phyloP scores from a whole-genome alignment of 2,113 vertebrate species.

The Corapipo altera region DNA sequence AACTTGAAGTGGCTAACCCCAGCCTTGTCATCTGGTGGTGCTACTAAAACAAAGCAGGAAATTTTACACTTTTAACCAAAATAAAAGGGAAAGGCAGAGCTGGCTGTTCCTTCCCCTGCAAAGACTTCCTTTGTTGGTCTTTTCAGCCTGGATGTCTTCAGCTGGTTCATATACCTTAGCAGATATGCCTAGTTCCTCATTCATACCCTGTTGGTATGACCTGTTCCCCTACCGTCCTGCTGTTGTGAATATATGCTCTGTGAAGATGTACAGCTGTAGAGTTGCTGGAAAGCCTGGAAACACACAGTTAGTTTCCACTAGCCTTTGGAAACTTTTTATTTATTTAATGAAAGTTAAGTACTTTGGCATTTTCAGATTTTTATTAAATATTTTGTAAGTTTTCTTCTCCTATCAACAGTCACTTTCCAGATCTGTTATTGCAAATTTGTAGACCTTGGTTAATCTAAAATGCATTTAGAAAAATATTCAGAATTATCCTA shows the following conservation, averaged over 20 bases:
- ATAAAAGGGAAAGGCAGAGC: not conserved
- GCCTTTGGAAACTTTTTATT: not conserved
- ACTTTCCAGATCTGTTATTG: not conserved
- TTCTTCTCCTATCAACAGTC: not conserved
- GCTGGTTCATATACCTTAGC: not conserved
- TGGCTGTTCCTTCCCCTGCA: not conserved
- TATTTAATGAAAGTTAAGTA: not conserved
- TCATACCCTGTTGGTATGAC: not conserved
- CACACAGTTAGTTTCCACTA: not conserved
- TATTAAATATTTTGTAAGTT: not conserved
- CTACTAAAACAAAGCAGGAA: not conserved
- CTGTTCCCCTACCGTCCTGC: not conserved
- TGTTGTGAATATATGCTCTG: not conserved
- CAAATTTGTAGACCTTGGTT: not conserved
- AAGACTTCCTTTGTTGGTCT: not conserved
- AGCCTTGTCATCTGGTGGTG: not conserved
- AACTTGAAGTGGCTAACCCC: not conserved
- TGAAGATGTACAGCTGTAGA: not conserved
- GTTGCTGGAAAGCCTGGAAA: not conserved
- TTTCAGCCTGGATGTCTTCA: not conserved
- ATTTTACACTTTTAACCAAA: not conserved
- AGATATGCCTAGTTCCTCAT: not conserved
- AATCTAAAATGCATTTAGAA: constrained; percentile 2
- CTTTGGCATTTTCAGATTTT: not conserved
- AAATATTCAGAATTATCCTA: not conserved